phyloP scores from a whole-genome alignment of 2,113 vertebrate species.

The Rhinoderma darwinii region DNA sequence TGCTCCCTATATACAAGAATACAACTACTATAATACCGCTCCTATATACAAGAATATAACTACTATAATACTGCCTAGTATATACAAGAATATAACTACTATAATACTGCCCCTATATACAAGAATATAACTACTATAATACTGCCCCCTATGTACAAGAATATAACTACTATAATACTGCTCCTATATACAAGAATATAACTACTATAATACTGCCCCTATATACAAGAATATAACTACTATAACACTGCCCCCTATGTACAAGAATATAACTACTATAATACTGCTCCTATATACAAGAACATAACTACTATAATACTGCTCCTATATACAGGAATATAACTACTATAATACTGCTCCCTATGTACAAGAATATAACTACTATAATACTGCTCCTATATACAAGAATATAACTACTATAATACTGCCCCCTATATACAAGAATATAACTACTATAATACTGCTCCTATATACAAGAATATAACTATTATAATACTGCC shows the following conservation, averaged over 20 bases:
- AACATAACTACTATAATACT: background rate
- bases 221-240: too few relatives aligned
- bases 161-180: too few relatives aligned
- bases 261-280: background rate
- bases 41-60: slow-evolving; percentile 5
- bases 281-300: background rate
- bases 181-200: too few relatives aligned
- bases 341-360: background rate
- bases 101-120: too few relatives aligned
- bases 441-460: slow-evolving; percentile 6
- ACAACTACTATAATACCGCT: too few relatives aligned
- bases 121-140: too few relatives aligned
- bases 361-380: background rate
- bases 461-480: too few relatives aligned
- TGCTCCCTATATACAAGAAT: background rate
- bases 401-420: slow-evolving; percentile 1
- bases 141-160: too few relatives aligned
- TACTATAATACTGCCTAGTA: background rate
- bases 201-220: too few relatives aligned
- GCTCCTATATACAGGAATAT: background rate
- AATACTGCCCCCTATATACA: background rate
- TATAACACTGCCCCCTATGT: too few relatives aligned
- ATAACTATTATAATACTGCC: too few relatives aligned
- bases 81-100: too few relatives aligned
- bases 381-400: background rate